Evolutionary conservation across 2,888 invertebrate species (phyloP), one percentile per base, ranked within the genome.

Genomic region (Arctia plantaginis): DNA sequence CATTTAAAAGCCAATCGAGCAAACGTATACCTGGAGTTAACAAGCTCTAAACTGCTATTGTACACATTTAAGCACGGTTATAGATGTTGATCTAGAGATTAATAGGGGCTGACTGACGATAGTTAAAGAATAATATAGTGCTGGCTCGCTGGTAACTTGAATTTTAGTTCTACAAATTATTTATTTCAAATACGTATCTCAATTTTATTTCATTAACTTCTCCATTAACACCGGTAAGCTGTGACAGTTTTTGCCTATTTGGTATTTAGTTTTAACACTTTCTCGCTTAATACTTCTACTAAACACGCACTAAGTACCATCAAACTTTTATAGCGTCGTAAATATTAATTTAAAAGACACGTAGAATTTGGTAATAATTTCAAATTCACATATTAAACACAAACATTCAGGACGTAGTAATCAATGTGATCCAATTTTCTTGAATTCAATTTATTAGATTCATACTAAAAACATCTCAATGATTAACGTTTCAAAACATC

Each of bases 1-100:
- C 83, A 80, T 69, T 83, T 83, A 68, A 13, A 67, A 80, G 78
- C 77, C 77, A 80, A 80, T 80, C 77, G 71, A 77, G 75, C 69
- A 69, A 78, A 77, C 67, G 75, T 69, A 62, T 75, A 73, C 73
- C 74, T 78, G 27, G 69, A 77, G 76, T 79, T 80, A 85, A 82
- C 80, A 77, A 76, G 81, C 69, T 69, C 76, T 79, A 77, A 85
- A 80, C 81, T 77, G 77, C 72, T 66, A 27, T 70, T 30, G 67
- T 75, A 66, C 70, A 65, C 79, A 69, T 80, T 85, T 78, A 78
- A 72, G 75, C 67, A 78, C 72, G 65, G 66, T 66, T 79, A 79
- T 75, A 72, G 69, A 72, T 69, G 77, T 77, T 65, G 65, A 71
- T 69, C 66, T 73, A 55, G 72, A 51, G 55, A 69, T 41, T 51